Evolutionary conservation across 2,888 invertebrate species (phyloP), one percentile per base, ranked within the genome.

Genomic region (Lissonota sp.): DNA sequence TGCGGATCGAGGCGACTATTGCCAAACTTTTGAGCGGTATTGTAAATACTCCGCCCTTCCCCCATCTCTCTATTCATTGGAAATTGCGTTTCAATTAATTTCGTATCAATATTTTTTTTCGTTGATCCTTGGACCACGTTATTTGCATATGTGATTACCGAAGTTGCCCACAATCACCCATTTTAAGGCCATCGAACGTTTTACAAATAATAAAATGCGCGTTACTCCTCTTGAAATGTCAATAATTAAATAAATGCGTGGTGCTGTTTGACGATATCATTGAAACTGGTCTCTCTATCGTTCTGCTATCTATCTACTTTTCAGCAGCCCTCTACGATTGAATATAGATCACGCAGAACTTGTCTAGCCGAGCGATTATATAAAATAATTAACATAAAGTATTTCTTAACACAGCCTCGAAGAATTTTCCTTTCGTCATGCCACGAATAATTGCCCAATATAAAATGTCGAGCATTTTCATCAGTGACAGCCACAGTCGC

Each of bases 401-500:
- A 26, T 26, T 26, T 26, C 3, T 26, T 26, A 26, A 26, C 39
- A 55, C 12, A 53, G 16, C 53, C 16, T 53, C 5, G 14, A 67
- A 53, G 39, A 14, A 51, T 40, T 8, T 8, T 10, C 37, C 37
- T 57, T 12, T 5, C 55, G 55, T 57, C 0, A 4, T 26, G 5
- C 14, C 51, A 5, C 49, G 26, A 26, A 26, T 26, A 26, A n/a
- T 26, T 26, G 26, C 26, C 26, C 26, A 26, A 26, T 26, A 26
- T 26, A 26, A n/a, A n/a, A 26, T 26, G 26, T 26, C 26, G 26
- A 26, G 26, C 3, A 39, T 39, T 42, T 44, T 6, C 44, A n/a
- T 84, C 76, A 98, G 93, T 97, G 98, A 91, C 99, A 99, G 10
- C 99, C 99, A 93, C 99, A 99, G 84, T 97, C 97, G 92, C 97